These are phyloP conservation scores for Caracal caracal DNA, from an alignment of 2,113 vertebrate species.

Conservation along the genomic window DNA sequence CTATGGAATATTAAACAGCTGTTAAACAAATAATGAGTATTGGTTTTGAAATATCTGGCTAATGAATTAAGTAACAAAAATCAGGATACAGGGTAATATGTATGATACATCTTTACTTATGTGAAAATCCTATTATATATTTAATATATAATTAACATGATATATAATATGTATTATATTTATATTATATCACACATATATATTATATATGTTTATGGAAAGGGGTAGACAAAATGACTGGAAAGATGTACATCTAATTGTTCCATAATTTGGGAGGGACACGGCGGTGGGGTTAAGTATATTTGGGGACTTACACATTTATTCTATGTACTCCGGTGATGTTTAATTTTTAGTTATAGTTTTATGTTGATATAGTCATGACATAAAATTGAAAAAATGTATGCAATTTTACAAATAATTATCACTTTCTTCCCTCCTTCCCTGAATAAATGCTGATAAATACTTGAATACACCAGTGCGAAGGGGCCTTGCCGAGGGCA, in stretches of 20 bases:
- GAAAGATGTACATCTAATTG: neutral
- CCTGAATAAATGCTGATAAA: neutral
- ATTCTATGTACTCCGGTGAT: neutral
- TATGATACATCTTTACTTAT: neutral
- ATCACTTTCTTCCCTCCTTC: neutral
- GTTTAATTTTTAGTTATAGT: neutral
- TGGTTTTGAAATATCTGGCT: neutral
- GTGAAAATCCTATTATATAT: neutral
- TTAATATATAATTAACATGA: neutral
- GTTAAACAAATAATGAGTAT: neutral
- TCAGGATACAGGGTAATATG: neutral
- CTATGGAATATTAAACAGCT: neutral
- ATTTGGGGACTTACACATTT: neutral
- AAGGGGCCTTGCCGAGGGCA: neutral
- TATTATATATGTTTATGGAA: neutral
- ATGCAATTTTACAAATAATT: neutral
- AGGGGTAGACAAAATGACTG: neutral
- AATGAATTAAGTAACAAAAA: neutral
- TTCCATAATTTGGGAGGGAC: neutral
- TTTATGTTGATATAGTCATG: neutral
- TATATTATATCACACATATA: neutral
- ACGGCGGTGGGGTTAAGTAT: fast-evolving
- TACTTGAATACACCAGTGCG: neutral
- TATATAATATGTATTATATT: neutral
- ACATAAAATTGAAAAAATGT: neutral